Evolutionary conservation across 2,888 invertebrate genomes (phyloP).

Genomic region (Drosophila algonquin): DNA sequence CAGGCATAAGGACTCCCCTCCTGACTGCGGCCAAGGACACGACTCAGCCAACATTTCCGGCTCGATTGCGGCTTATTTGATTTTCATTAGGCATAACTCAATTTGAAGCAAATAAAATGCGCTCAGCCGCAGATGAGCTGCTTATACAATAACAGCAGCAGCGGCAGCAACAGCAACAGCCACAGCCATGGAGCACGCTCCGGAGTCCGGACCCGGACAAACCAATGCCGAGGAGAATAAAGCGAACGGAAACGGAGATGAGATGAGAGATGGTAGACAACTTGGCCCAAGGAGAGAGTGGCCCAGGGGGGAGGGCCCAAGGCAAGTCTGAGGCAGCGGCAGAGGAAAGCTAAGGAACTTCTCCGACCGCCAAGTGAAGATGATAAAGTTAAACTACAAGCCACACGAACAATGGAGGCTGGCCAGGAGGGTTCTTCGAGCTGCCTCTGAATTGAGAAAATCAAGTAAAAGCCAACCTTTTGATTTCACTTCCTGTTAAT

Average conservation of each 20-base stretch:
- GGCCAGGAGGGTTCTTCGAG: slow-evolving; percentile 13
- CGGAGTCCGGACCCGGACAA: slow-evolving; percentile 23
- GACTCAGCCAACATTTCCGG: slow-evolving; percentile 65
- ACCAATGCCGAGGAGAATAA: slow-evolving; percentile 49
- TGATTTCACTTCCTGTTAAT: slow-evolving; percentile 80
- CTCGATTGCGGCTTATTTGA: slow-evolving; percentile 80
- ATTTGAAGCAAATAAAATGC: slow-evolving; percentile 79
- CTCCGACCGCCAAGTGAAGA: slow-evolving; percentile 65
- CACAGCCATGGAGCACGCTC: slow-evolving; percentile 10
- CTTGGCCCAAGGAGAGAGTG: slow-evolving; percentile 10
- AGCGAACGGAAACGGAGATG: slow-evolving; percentile 66
- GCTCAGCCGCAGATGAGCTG: slow-evolving; percentile 75
- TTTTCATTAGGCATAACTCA: slow-evolving; percentile 82
- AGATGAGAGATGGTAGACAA: slow-evolving; percentile 7
- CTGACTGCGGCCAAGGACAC: slow-evolving; percentile 27
- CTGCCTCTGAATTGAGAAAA: slow-evolving; percentile 67
- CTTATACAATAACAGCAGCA: slow-evolving; percentile 63
- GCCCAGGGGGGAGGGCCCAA: slow-evolving; percentile 30
- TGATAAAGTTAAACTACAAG: slow-evolving; percentile 74
- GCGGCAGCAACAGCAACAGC: slow-evolving; percentile 26
- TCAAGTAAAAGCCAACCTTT: slow-evolving; percentile 77
- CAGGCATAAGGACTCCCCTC: slow-evolving; percentile 2
- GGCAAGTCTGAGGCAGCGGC: slow-evolving; percentile 24
- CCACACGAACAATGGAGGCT: slow-evolving; percentile 61
- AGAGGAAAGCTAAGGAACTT: slow-evolving; percentile 55